These are phyloP conservation scores for Crotalus horridus DNA, from an alignment of 2,113 vertebrate species.

Conservation along the genomic window DNA sequence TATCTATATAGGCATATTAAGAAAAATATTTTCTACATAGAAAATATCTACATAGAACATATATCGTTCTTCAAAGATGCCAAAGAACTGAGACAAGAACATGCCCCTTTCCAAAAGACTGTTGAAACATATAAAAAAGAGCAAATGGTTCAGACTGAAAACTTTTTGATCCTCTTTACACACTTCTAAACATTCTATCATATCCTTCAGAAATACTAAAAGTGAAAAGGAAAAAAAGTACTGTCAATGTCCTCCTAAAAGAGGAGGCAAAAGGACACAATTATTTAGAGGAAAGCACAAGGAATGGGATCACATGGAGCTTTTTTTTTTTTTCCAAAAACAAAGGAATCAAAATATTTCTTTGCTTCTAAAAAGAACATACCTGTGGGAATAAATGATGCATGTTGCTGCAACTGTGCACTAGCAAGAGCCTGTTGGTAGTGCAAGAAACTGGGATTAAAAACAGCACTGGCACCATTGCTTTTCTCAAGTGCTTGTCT, in stretches of 20 bases:
- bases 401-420: constrained; percentile 90
- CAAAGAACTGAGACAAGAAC: background rate
- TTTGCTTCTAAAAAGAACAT: constrained; percentile 41
- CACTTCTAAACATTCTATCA: background rate
- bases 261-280: background rate
- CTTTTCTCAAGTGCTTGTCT: constrained; percentile 97
- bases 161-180: fast-evolving
- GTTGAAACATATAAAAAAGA: background rate
- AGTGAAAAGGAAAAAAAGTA: background rate
- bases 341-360: background rate
- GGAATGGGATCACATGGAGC: background rate
- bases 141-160: background rate
- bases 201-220: constrained; percentile 17
- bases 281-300: background rate
- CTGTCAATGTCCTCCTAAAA: background rate
- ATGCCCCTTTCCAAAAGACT: background rate
- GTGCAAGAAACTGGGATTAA: constrained; percentile 96
- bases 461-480: constrained; percentile 87
- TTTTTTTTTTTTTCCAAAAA: background rate
- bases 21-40: background rate
- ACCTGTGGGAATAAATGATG: constrained; percentile 96
- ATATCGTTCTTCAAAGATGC: constrained; percentile 8
- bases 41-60: background rate
- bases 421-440: constrained; percentile 97
- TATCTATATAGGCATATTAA: background rate